Evolutionary conservation across 1,140 invertebrate genomes (phyloP), one percentile per base, ranked within the genome.

Genomic region (Cotesia chilonis): DNA sequence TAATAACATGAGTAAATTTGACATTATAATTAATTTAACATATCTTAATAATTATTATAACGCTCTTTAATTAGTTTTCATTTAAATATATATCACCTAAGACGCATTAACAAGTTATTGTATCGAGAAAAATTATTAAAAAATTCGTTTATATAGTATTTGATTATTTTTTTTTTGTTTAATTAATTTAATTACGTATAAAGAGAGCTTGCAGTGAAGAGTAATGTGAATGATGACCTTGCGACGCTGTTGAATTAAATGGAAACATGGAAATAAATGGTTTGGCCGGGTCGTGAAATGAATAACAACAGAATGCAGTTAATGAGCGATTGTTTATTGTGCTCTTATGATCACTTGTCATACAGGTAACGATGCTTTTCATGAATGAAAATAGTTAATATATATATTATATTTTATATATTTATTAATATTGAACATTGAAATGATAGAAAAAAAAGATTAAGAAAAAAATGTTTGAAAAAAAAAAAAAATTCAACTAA

Each of bases 341-440:
- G 86, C 85, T 87, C 86, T 87, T 84, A 86, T 87, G 86, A 86
- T 87, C 86, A 87, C 85, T n/a, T n/a, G 85, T 87, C 85, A 85
- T 87, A 87, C 86, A 87, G 85, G 85, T 87, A 87, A 87, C 86
- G 86, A 87, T 87, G 86, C 85, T 84, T 80, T 79, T 86, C 84
- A 87, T 87, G 86, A 87, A 86, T 87, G 84, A 87, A 87, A 87
- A 87, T 87, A 87, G 84, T 87, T 87, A 86, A 87, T 87, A 87
- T 86, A 87, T 86, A 85, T 86, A 85, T 81, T 85, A 83, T 81
- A 74, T 76, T 74, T 73, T 76, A 70, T 73, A 75, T 77, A 77
- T 84, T 83, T 86, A 85, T 87, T 82, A 85, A 86, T 86, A 86
- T 86, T 86, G 83, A 87, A 87, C 85, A 87, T 86, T 86, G 79